Base-by-base conservation (phyloP, 2,888 invertebrate genomes). In the Drosophila macrospina region DNA sequence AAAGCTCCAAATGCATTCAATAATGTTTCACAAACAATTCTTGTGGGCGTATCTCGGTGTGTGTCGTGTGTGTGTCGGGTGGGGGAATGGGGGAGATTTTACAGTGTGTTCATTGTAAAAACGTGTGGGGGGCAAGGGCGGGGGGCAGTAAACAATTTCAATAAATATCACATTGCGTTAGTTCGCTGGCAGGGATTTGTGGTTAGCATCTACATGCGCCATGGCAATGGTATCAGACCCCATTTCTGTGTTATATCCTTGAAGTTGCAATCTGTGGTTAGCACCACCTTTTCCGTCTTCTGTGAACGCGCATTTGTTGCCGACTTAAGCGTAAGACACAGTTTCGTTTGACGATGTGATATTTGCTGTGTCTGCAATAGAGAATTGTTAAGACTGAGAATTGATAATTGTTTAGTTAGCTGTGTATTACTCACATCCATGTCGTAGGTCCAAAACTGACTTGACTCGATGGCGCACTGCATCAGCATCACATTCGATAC, bases 171-270 rank as follows among this genome's bases (percentile, higher is more conserved):
- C 86, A 86, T 74, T 78, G 70, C 76, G 62, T 88, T 71, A 69
- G 66, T 77, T 78, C 70, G 75, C 71, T 77, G 85, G 82, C 86
- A 78, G 74, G 69, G 69, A 20, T 59, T 41, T 20, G 13, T 62
- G 50, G 54, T 57, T 16, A 13, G 41, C 60, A 51, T 69, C n/a
- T 86, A 91, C 57, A 89, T 68, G 70, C 86, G 90, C 92, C 92
- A 92, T 47, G 91, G 91, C 79, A 92, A 68, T 37, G 91, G 91
- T 67, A 92, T 82, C 1, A 92, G 75, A 13, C 90, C 92, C 92
- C 92, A 92, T 75, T 89, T 91, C 48, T 92, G 92, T 52, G 89
- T 89, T 32, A 88, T 82, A 63, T 90, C 90, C 69, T 88, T 88
- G 39, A 85, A 86, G 65, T 87, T 75, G 60, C 92, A 92, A 41